A percentile compares a stretch with the other conserved stretches of the same genome.
phyloP scores from a whole-genome alignment of 2,888 invertebrate species.

The Fabriciana adippe region DNA sequence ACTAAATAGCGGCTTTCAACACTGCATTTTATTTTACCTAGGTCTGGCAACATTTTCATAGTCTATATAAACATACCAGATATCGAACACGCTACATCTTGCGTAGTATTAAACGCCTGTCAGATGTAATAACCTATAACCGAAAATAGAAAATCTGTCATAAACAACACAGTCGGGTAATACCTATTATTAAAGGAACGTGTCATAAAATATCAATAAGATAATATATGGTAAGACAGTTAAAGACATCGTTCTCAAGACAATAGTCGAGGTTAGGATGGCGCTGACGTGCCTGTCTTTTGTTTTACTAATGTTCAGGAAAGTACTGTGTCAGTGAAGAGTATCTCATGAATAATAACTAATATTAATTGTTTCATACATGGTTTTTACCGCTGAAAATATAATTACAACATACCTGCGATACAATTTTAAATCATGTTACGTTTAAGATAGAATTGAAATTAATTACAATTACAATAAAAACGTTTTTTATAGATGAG shows the following conservation, averaged over 20 bases:
- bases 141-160: slow-evolving; percentile 8
- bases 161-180: background rate
- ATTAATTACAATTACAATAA: slow-evolving; percentile 8
- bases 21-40: too few species aligned
- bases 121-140: background rate
- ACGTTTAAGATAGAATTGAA: slow-evolving; percentile 19
- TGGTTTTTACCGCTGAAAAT: slow-evolving; percentile 58
- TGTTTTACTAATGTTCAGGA: slow-evolving; percentile 72
- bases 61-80: too few species aligned
- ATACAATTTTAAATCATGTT: slow-evolving; percentile 40
- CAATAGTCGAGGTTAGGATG: slow-evolving; percentile 67
- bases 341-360: slow-evolving; percentile 76
- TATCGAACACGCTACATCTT: too few species aligned
- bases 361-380: slow-evolving; percentile 68
- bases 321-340: slow-evolving; percentile 42
- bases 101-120: background rate
- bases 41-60: too few species aligned
- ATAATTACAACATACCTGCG: slow-evolving; percentile 55
- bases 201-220: slow-evolving; percentile 17
- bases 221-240: slow-evolving; percentile 41
- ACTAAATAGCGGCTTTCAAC: too few species aligned
- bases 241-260: slow-evolving; percentile 57
- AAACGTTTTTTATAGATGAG: too few species aligned
- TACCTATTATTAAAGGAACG: slow-evolving; percentile 3
- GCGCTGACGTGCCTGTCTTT: slow-evolving; percentile 47